phyloP scores from a whole-genome alignment of 2,797 vertebrate genomes.

The Leptatherina wallacei region DNA sequence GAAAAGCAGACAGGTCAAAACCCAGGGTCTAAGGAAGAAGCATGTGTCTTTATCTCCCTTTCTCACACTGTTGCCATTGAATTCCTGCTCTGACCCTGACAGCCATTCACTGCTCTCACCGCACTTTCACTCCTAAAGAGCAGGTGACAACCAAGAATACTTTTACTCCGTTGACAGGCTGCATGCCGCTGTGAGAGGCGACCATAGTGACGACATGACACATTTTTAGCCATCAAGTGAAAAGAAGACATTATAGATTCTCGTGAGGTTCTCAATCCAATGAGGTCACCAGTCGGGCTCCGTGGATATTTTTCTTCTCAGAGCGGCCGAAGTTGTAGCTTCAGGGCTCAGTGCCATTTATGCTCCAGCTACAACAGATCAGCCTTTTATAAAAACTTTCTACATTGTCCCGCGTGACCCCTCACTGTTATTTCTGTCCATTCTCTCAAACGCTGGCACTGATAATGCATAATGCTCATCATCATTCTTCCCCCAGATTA shows the following conservation, averaged over 20 bases:
- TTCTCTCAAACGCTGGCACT: constrained; percentile 57
- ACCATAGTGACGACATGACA: constrained; percentile 42
- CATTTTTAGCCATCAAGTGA: constrained; percentile 46
- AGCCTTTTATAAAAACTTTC: constrained; percentile 54
- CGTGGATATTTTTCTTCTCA: constrained; percentile 48
- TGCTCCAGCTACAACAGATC: constrained; percentile 52
- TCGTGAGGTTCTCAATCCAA: constrained; percentile 26
- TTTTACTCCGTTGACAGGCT: constrained; percentile 55
- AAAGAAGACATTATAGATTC: constrained; percentile 38
- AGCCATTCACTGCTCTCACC: constrained; percentile 42
- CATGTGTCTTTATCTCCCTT: constrained; percentile 49
- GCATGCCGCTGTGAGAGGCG: constrained; percentile 40
- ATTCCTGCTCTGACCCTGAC: constrained; percentile 70
- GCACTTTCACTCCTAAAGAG: constrained; percentile 58
- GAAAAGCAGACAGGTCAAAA: constrained; percentile 52
- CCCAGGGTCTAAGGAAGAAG: constrained; percentile 39
- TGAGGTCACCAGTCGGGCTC: constrained; percentile 54
- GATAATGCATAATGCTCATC: constrained; percentile 63
- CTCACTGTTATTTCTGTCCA: constrained; percentile 67
- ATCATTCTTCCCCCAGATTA: constrained; percentile 70
- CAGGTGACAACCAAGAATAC: constrained; percentile 78
- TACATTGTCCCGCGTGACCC: constrained; percentile 51
- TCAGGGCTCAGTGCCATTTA: constrained; percentile 46
- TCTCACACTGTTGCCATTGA: constrained; percentile 41
- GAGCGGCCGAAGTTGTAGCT: constrained; percentile 31